Conservation (phyloP, 2,797 vertebrate species). For the Garrulus glandarius region DNA sequence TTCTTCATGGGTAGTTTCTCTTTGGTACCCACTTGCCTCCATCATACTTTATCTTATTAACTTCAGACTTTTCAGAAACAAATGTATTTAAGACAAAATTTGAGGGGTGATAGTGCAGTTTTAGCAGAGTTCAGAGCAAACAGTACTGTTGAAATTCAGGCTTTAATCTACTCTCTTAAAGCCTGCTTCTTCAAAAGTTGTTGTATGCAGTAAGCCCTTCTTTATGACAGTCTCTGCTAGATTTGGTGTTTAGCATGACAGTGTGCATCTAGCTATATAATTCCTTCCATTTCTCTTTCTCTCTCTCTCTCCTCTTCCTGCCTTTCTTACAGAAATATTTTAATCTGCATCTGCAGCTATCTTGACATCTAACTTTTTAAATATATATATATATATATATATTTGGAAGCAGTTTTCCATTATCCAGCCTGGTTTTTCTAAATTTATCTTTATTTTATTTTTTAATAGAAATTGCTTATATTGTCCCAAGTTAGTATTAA, state of each 20-base stretch:
- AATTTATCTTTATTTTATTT: background rate
- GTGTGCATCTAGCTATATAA: background rate
- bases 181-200: background rate
- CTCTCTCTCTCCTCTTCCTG: background rate
- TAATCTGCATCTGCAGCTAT: background rate
- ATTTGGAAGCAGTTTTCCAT: background rate
- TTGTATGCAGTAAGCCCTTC: background rate
- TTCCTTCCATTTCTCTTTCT: background rate
- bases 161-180: background rate
- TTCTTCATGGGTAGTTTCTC: background rate
- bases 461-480: background rate
- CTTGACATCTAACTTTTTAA: background rate
- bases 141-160: background rate
- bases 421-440: background rate
- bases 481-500: background rate
- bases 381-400: background rate
- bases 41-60: background rate
- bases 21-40: background rate
- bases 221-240: background rate
- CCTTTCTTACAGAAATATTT: background rate
- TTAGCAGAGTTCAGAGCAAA: background rate
- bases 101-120: background rate
- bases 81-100: background rate
- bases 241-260: background rate
- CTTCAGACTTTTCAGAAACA: background rate